Percentiles rank a stretch among this genome's conserved stretches.
These are phyloP conservation scores for Lethenteron camtschaticum DNA, from an alignment of 2,113 vertebrate genomes.

Conservation along the genomic window DNA sequence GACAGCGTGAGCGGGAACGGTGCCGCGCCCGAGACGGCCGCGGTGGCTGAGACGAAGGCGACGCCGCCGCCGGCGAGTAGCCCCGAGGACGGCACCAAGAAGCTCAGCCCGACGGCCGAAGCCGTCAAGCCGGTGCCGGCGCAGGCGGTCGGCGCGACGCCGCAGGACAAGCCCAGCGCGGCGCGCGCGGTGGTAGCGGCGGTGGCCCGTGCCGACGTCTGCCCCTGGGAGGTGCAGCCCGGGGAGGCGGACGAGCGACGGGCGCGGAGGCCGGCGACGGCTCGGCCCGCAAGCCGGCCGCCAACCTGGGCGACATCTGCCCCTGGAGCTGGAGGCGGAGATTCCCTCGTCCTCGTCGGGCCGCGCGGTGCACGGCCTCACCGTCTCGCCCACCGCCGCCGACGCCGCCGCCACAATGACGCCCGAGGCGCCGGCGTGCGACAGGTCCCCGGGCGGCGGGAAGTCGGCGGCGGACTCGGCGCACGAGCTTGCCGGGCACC, in stretches of 20 bases:
- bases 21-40: too few relatives aligned
- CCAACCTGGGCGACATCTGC: conserved; percentile 10
- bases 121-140: conserved; percentile 7
- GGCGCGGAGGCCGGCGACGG: neutral
- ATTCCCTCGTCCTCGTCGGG: neutral
- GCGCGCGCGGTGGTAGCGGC: too few relatives aligned
- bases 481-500: too few relatives aligned
- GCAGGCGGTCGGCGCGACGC: neutral
- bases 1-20: neutral
- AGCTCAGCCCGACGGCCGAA: neutral
- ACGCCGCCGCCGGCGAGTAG: neutral
- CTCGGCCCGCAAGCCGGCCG: conserved; percentile 9
- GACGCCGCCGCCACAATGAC: too few relatives aligned
- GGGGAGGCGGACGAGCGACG: neutral
- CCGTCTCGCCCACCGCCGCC: too few relatives aligned
- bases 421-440: too few relatives aligned
- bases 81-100: neutral
- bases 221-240: conserved; percentile 19
- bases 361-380: too few relatives aligned
- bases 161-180: too few relatives aligned
- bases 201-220: conserved; percentile 10
- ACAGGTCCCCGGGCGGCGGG: too few relatives aligned
- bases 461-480: too few relatives aligned
- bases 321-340: conserved; percentile 18
- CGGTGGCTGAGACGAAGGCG: neutral